Evolutionary conservation across 2,888 invertebrate species (phyloP), one percentile per base, ranked within the genome.

Genomic region (Caenorhabditis sp.): DNA sequence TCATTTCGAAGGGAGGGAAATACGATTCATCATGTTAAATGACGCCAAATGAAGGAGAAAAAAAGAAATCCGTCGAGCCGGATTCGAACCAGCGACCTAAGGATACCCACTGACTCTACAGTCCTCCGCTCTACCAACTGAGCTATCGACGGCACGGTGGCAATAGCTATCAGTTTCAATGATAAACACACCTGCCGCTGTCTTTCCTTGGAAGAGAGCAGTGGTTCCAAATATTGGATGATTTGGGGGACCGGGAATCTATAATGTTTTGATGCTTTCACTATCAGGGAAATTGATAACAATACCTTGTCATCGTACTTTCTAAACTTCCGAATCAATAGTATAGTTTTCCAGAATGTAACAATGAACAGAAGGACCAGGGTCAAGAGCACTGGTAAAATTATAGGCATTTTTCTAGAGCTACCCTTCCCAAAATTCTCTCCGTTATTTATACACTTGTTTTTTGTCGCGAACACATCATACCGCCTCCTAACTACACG

Each of bases 61-160:
- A 81, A 75, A 81, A 63, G 10, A 44, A 74, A 16, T 86, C 86
- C 84, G 84, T 84, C 82, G 84, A 85, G 86, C 86, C 85, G 87
- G 87, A 87, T 86, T 86, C 86, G 87, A 87, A 87, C 85, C 86
- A 86, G 86, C 82, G 86, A 85, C 84, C 85, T 87, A 87, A 85
- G 84, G 85, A 87, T 87, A 85, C 24, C 85, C 76, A 80, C 77
- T 56, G 59, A 79, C 82, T 73, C 84, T 87, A 87, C 85, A 87
- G 85, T 87, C 84, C 84, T 84, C 87, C 84, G 87, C 85, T 87
- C 87, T 87, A 87, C 85, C 84, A 87, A 87, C 85, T 87, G 87
- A 85, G 85, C 84, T 85, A 85, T 87, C 84, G 86, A 84, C 86
- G 85, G 82, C 63, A 54, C 63, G 74, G 8, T 31, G 56, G n/a